Evolutionary conservation across 2,888 invertebrate species (phyloP).

Genomic region (Orthonevra nobilis): DNA sequence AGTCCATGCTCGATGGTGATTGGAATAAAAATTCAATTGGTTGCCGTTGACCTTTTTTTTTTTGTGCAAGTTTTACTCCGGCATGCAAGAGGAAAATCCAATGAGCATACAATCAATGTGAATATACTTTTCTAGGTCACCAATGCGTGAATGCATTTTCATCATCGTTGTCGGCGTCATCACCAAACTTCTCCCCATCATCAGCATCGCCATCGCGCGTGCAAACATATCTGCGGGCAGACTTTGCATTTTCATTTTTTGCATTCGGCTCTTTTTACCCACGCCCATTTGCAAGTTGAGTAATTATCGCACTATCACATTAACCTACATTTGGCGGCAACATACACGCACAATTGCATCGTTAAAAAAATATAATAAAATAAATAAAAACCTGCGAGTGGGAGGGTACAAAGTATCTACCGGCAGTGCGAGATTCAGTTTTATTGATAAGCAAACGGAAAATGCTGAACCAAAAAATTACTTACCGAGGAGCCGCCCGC

Average conservation of each 20-base stretch:
- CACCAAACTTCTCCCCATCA: constrained; percentile 4
- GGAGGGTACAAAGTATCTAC: no score
- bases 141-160: constrained; percentile 67
- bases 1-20: constrained; percentile 47
- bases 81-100: constrained; percentile 27
- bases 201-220: constrained; percentile 21
- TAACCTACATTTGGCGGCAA: constrained; percentile 66
- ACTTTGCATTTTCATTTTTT: constrained; percentile 42
- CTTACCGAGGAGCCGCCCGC: no score
- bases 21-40: constrained; percentile 62
- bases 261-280: constrained; percentile 51
- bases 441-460: no score
- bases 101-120: constrained; percentile 43
- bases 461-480: no score
- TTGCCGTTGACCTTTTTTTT: constrained; percentile 63
- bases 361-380: no score
- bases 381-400: no score
- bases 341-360: no score
- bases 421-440: no score
- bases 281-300: constrained; percentile 68
- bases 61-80: constrained; percentile 41
- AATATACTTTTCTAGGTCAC: constrained; percentile 68
- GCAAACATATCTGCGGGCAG: constrained; percentile 67
- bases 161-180: constrained; percentile 41
- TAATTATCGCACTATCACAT: constrained; percentile 70